Percentiles rank a stretch among this genome's conserved stretches.
phyloP scores from a whole-genome alignment of 2,797 vertebrate species.

The Sebastolobus alascanus region DNA sequence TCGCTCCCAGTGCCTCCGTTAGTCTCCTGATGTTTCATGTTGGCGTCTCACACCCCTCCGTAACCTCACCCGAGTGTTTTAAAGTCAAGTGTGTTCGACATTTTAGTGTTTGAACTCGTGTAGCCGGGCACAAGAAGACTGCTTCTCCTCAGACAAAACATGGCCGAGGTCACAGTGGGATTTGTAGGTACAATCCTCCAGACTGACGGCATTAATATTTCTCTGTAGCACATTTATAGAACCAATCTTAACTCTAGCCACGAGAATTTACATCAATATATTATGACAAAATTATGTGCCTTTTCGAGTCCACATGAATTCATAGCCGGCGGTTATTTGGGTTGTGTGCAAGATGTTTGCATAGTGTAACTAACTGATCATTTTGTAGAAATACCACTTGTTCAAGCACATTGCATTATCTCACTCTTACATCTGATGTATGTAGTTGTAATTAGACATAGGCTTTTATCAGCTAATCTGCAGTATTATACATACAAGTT shows the following conservation, averaged over 20 bases:
- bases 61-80: constrained; percentile 35
- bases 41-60: constrained; percentile 10
- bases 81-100: constrained; percentile 71
- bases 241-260: constrained; percentile 39
- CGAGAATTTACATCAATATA: constrained; percentile 66
- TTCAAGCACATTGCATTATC: constrained; percentile 60
- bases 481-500: constrained; percentile 36
- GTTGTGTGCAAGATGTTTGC: constrained; percentile 64
- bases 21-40: constrained; percentile 34
- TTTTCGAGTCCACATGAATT: constrained; percentile 61
- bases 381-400: constrained; percentile 65
- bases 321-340: constrained; percentile 69
- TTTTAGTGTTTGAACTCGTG: constrained; percentile 55
- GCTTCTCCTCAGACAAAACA: constrained; percentile 50
- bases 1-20: neutral
- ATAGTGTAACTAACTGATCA: constrained; percentile 60
- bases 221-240: constrained; percentile 29
- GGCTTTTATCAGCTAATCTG: constrained; percentile 60
- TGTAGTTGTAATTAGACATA: constrained; percentile 65
- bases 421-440: constrained; percentile 51
- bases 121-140: constrained; percentile 28
- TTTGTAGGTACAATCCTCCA: constrained; percentile 47
- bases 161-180: constrained; percentile 43
- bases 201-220: constrained; percentile 58
- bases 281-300: constrained; percentile 64